These are phyloP conservation scores for Pteria penguin DNA, from an alignment of 2,888 invertebrate species.

Conservation along the genomic window DNA sequence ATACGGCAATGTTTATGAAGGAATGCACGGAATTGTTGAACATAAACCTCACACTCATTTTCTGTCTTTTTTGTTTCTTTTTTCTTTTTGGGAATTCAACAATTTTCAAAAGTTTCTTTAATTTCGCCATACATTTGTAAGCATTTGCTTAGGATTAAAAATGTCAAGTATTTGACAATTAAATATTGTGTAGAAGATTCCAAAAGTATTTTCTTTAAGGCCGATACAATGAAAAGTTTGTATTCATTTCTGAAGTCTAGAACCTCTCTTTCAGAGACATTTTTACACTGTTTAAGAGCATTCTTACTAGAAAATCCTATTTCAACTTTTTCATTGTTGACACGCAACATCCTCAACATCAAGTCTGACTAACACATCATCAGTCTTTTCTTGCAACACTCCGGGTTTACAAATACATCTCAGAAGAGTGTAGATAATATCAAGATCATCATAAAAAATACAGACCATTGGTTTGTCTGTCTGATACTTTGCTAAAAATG, in stretches of 20 bases:
- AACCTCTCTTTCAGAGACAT: background rate
- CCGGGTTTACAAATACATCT: background rate
- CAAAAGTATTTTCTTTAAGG: background rate
- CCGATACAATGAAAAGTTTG: background rate
- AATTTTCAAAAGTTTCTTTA: background rate
- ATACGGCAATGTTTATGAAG: background rate
- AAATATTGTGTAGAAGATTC: background rate
- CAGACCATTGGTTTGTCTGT: slow-evolving; percentile 1
- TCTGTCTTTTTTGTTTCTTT: too few species aligned
- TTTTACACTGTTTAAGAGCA: background rate
- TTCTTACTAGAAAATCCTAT: background rate
- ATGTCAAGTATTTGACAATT: background rate
- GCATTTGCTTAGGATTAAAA: too few species aligned
- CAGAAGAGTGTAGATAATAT: background rate
- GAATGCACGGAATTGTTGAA: background rate
- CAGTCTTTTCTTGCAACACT: background rate
- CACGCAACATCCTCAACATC: background rate
- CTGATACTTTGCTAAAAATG: slow-evolving; percentile 8
- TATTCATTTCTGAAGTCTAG: background rate
- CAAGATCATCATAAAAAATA: background rate
- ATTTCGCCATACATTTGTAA: background rate
- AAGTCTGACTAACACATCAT: background rate
- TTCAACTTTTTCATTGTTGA: background rate
- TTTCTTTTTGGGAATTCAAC: background rate
- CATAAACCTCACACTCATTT: background rate